Percentiles rank a stretch among this genome's conserved stretches.
phyloP scores from a whole-genome alignment of 2,113 vertebrate species.

The Cheilinus undulatus region DNA sequence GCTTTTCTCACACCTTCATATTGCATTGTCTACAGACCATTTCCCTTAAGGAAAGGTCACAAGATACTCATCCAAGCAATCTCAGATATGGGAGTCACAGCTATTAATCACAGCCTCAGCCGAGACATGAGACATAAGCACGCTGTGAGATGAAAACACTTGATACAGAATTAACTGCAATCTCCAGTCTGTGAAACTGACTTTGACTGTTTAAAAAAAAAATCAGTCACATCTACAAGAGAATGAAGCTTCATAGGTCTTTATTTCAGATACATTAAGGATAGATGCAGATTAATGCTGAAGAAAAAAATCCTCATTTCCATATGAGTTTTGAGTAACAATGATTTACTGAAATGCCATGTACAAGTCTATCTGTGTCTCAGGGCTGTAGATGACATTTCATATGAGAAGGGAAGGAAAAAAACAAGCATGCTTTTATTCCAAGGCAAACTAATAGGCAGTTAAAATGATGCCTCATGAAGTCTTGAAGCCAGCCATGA shows the following conservation, averaged over 20 bases:
- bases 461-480: conserved; percentile 48
- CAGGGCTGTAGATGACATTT: conserved; percentile 64
- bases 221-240: not conserved
- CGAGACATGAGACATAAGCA: conserved; percentile 46
- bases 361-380: conserved; percentile 28
- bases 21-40: conserved; percentile 53
- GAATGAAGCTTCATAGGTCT: not conserved
- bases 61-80: conserved; percentile 39
- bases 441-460: conserved; percentile 64
- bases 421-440: conserved; percentile 57
- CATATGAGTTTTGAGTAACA: conserved; percentile 25
- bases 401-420: conserved; percentile 34
- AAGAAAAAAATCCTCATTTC: conserved; percentile 2
- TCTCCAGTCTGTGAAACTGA: conserved; percentile 9
- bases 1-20: conserved; percentile 61
- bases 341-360: conserved; percentile 6
- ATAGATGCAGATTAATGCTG: not conserved
- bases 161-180: conserved; percentile 26
- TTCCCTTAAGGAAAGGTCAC: conserved; percentile 66
- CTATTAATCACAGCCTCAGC: conserved; percentile 58
- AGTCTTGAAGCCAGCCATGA: conserved; percentile 51
- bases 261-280: too few relatives aligned
- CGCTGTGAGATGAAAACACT: conserved; percentile 23
- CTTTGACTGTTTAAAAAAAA: not conserved
- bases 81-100: conserved; percentile 51